Evolutionary conservation across 2,888 invertebrate genomes (phyloP).

Genomic region (Rhogogaster chlorosoma): DNA sequence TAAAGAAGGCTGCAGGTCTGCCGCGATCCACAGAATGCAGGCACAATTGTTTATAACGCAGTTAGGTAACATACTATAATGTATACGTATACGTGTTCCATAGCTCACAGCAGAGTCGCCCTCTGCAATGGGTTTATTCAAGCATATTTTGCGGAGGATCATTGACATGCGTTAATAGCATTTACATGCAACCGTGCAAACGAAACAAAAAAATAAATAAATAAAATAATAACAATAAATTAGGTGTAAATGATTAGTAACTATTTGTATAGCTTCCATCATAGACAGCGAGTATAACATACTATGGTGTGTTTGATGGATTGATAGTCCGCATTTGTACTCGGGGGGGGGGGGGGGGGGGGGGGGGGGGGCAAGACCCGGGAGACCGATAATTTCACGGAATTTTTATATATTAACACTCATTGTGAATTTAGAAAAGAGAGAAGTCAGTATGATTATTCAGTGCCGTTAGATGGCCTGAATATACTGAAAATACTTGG

Average conservation of each 20-base stretch:
- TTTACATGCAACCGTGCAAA: conserved; percentile 31
- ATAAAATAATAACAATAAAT: not conserved
- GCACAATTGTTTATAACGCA: conserved; percentile 70
- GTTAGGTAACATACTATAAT: conserved; percentile 52
- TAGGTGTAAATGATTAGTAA: not conserved
- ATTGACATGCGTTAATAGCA: conserved; percentile 15
- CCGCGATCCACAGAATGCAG: conserved; percentile 71
- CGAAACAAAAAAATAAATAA: not conserved
- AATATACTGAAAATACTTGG: not conserved
- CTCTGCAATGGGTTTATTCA: conserved; percentile 18
- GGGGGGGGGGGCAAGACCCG: not conserved
- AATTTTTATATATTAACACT: not conserved
- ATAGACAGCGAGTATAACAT: not conserved
- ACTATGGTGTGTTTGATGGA: not conserved
- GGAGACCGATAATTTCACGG: not conserved
- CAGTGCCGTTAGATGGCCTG: not conserved
- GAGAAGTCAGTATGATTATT: not conserved
- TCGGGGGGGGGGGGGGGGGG: too few relatives aligned
- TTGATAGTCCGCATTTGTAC: not conserved
- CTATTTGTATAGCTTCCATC: not conserved
- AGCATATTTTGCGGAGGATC: conserved; percentile 30
- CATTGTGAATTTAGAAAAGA: too few relatives aligned
- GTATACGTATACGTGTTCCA: conserved; percentile 58
- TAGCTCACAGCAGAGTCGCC: conserved; percentile 70
- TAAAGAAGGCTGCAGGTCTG: conserved; percentile 78